Conservation (phyloP, 1,140 invertebrate genomes). For the Gryon sp. region DNA sequence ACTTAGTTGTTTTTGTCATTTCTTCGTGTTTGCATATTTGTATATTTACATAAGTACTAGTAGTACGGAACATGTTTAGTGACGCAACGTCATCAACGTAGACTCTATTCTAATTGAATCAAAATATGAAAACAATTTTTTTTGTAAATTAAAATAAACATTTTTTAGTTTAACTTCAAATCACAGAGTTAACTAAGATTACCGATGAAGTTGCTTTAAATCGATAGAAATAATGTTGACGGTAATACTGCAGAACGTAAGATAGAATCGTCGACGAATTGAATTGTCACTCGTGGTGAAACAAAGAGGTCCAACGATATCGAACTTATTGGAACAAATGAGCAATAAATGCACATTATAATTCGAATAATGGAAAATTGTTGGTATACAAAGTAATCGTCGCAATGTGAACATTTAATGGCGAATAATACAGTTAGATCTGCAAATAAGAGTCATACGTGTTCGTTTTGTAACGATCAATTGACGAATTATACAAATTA, state of each 20-base stretch:
- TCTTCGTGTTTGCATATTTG: not conserved
- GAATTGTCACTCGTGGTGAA: constrained; percentile 8
- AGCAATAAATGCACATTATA: constrained; percentile 40
- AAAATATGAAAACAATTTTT: not conserved
- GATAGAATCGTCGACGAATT: not conserved
- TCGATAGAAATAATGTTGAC: constrained; percentile 4
- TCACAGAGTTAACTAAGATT: not conserved
- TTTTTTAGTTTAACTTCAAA: constrained; percentile 2
- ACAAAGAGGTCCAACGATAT: constrained; percentile 19
- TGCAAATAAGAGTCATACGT: constrained; percentile 33
- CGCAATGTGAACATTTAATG: constrained; percentile 9
- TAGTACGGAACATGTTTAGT: constrained; percentile 16
- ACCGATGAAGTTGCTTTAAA: not conserved
- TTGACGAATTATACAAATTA: too few species aligned
- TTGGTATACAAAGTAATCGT: constrained; percentile 24
- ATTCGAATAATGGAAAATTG: constrained; percentile 13
- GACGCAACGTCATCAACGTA: constrained; percentile 3
- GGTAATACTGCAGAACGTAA: constrained; percentile 24
- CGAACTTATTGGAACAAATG: constrained; percentile 39
- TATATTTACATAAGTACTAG: constrained; percentile 30
- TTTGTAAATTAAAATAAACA: too few species aligned
- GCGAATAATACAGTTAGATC: constrained; percentile 29
- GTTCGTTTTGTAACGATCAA: too few species aligned
- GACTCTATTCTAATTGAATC: not conserved
- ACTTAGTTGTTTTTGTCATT: too few species aligned